These are phyloP conservation scores for Odontomyia ornata DNA, from an alignment of 2,888 invertebrate genomes.

Conservation along the genomic window DNA sequence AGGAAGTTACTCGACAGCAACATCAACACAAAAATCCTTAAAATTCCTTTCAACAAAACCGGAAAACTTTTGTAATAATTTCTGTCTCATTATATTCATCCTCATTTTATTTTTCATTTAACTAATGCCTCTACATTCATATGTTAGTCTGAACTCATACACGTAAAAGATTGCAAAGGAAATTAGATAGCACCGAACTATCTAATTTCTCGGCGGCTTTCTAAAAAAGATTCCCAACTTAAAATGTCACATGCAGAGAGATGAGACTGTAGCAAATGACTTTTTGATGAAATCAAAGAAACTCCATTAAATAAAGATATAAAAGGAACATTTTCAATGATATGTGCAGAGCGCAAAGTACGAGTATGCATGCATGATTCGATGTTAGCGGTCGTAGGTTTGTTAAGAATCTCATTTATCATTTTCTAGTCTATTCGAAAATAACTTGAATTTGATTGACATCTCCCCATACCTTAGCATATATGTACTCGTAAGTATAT, in stretches of 20 bases:
- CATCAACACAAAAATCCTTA: no score
- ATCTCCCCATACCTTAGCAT: not conserved
- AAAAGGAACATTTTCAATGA: not conserved
- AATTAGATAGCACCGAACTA: not conserved
- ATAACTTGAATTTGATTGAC: not conserved
- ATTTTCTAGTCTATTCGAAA: slow-evolving; percentile 6
- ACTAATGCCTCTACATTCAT: no score
- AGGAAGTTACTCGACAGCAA: no score
- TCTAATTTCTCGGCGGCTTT: no score
- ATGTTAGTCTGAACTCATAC: not conserved
- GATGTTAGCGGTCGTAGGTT: not conserved
- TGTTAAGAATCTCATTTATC: not conserved
- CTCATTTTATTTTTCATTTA: not conserved
- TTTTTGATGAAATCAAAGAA: not conserved
- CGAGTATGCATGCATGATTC: no score
- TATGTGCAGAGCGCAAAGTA: not conserved
- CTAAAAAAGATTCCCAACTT: not conserved
- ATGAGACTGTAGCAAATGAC: not conserved
- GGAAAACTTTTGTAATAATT: no score
- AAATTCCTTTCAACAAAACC: no score
- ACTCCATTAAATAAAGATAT: not conserved
- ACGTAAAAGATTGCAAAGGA: not conserved
- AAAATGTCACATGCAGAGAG: slow-evolving; percentile 6
- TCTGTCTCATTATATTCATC: not conserved
- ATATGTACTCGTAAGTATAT: no score